Evolutionary conservation across 2,113 vertebrate genomes (phyloP), one percentile per base, ranked within the genome.

Genomic region (Bothrops jararaca): DNA sequence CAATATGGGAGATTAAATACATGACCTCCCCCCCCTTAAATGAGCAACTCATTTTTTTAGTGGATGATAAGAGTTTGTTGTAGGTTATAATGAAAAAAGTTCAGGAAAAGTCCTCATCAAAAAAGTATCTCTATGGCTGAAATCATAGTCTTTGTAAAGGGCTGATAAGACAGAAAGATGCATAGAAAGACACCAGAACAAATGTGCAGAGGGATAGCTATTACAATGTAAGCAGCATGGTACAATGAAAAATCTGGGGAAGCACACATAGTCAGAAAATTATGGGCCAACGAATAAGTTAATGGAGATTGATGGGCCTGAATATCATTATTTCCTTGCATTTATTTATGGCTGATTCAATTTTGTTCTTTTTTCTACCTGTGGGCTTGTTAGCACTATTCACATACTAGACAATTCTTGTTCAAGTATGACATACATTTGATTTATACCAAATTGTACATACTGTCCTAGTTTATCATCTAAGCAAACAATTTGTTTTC

Each of bases 21-120:
- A 74, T n/a, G 39, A 26, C 42, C 4, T 39, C 45, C 29, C 13
- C 7, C 6, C 13, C 6, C 1, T 50, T 50, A 92, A 88, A 88
- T 54, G 60, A 69, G 88, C 24, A 50, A 88, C 2, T 74, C 58
- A 20, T 58, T 88, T 88, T 58, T 56, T 56, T 45, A 29, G 22
- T 74, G 85, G 53, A 29, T 69, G 91, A n/a, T 53, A 74, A 88
- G 10, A 58, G 86, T 69, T 88, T 88, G 91, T 88, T 92, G 91
- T 58, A 69, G 85, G 48, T 54, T 88, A 88, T 88, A 92, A 88
- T 53, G 42, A 26, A 88, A 39, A 92, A 88, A 24, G 85, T 60
- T 74, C 57, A 74, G 26, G 23, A 92, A 39, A 88, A 23, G 23
- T 42, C 8, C 45, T n/a, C 45, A 39, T 57, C 18, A 34, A n/a